Percentiles rank a stretch among this genome's conserved stretches.
phyloP scores from a whole-genome alignment of 2,888 invertebrate species.

The Sphecodes monilicornis region DNA sequence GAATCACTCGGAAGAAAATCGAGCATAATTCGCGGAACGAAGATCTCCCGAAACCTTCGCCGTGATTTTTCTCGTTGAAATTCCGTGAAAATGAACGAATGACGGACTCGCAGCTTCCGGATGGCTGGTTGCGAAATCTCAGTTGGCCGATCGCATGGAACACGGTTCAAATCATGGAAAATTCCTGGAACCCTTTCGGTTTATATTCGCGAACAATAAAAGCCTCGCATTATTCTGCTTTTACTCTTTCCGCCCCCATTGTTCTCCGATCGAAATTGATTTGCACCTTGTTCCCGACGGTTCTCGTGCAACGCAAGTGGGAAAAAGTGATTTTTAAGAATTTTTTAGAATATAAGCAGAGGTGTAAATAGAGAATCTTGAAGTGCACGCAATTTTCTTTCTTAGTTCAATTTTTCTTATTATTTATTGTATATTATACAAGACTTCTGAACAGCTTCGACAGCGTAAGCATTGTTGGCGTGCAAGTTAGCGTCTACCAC shows the following conservation, averaged over 20 bases:
- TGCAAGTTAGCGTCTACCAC: too few species aligned
- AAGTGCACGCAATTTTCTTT: too few species aligned
- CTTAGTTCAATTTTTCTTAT: too few species aligned
- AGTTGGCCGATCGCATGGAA: constrained; percentile 4
- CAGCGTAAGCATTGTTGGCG: too few species aligned
- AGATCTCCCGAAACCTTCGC: neutral
- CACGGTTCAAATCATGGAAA: constrained; percentile 33
- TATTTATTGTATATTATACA: too few species aligned
- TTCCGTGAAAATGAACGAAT: neutral
- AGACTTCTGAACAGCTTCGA: too few species aligned
- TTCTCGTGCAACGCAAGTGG: too few species aligned
- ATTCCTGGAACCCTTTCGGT: neutral
- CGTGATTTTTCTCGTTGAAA: neutral
- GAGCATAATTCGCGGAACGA: constrained; percentile 7
- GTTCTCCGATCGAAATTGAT: neutral
- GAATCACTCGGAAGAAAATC: constrained; percentile 1
- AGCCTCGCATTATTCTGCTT: neutral
- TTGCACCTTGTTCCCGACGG: neutral
- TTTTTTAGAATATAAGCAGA: too few species aligned
- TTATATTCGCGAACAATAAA: neutral
- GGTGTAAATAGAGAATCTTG: too few species aligned
- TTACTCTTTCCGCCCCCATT: neutral
- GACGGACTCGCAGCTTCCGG: neutral
- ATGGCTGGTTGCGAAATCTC: constrained; percentile 12
- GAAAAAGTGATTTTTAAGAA: too few species aligned